These are phyloP conservation scores for Blastobasis lacticolella DNA, from an alignment of 2,888 invertebrate genomes.

Conservation along the genomic window DNA sequence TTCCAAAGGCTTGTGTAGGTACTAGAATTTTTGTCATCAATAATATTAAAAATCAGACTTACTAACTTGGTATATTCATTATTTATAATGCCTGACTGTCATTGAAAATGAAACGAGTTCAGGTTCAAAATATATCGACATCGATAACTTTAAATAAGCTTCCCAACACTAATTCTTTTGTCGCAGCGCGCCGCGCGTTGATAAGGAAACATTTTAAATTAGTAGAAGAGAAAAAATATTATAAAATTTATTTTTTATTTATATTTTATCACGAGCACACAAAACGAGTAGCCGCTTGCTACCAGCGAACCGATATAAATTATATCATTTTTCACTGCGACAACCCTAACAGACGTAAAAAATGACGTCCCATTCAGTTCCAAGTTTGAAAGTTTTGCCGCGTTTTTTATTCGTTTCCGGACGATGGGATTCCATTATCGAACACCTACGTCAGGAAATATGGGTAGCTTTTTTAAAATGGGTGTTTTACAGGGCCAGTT, in stretches of 20 bases:
- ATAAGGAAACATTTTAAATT: slow-evolving; percentile 75
- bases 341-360: slow-evolving; percentile 71
- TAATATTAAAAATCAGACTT: no score
- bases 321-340: slow-evolving; percentile 73
- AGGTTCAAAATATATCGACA: slow-evolving; percentile 12
- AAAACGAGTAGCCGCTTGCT: slow-evolving; percentile 71
- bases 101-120: no score
- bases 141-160: slow-evolving; percentile 19
- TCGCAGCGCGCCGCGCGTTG: slow-evolving; percentile 66
- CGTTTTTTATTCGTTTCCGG: slow-evolving; percentile 72
- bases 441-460: slow-evolving; percentile 22
- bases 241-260: slow-evolving; percentile 64
- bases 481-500: slow-evolving; percentile 7
- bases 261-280: slow-evolving; percentile 64
- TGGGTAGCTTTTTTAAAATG: slow-evolving; percentile 8
- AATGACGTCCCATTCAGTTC: slow-evolving; percentile 69
- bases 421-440: slow-evolving; percentile 59
- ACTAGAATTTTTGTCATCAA: no score
- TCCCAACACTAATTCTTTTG: slow-evolving; percentile 53
- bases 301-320: slow-evolving; percentile 67
- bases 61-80: no score
- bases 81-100: no score
- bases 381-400: slow-evolving; percentile 69
- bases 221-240: slow-evolving; percentile 67
- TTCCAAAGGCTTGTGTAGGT: no score